Percentiles rank a stretch among this genome's conserved stretches.
Evolutionary conservation across 1,140 invertebrate species (phyloP).

Genomic region (Microplitis mediator): DNA sequence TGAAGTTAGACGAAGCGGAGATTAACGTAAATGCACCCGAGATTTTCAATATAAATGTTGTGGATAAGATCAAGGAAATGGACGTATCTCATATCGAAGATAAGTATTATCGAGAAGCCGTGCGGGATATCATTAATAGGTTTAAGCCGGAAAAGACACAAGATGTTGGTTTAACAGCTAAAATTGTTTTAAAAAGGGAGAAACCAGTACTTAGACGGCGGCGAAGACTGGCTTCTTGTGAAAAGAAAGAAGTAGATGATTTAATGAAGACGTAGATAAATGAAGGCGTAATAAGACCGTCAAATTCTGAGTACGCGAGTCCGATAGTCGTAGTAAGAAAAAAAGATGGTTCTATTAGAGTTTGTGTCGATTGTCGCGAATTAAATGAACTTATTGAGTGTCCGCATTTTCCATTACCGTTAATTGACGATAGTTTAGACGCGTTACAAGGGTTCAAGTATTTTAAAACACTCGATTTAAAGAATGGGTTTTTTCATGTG

Average conservation of each 20-base stretch:
- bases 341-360: too few relatives aligned
- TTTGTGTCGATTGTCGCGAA: too few relatives aligned
- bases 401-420: conserved; percentile 36
- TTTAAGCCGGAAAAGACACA: conserved; percentile 1
- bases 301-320: too few relatives aligned
- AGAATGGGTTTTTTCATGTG: too few relatives aligned
- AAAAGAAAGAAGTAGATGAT: conserved; percentile 11
- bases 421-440: conserved; percentile 25
- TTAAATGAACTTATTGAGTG: conserved; percentile 35
- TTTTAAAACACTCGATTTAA: conserved; percentile 40
- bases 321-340: too few relatives aligned
- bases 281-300: too few relatives aligned
- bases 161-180: conserved; percentile 15
- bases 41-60: too few relatives aligned
- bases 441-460: conserved; percentile 14
- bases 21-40: neutral
- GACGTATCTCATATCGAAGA: conserved; percentile 2
- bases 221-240: too few relatives aligned
- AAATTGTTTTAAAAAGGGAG: conserved; percentile 18
- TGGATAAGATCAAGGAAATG: neutral
- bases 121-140: neutral
- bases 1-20: neutral
- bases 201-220: conserved; percentile 20
- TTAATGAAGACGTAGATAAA: too few relatives aligned
- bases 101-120: neutral